Evolutionary conservation across 2,888 invertebrate genomes (phyloP).

Genomic region (Eulithis prunata): DNA sequence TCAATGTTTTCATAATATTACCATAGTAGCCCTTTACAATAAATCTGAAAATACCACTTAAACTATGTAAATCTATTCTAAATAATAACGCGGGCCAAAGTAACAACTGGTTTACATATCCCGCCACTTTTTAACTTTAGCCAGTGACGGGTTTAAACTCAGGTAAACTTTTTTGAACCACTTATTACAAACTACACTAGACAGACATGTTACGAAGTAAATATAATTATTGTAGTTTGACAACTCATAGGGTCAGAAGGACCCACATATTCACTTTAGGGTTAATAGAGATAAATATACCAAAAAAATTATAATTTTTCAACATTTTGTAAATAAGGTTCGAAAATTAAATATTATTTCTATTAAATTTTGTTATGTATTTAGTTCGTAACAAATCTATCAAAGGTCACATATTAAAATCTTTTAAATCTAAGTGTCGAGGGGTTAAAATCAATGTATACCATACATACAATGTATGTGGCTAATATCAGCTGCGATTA

Average conservation of each 20-base stretch:
- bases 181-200: neutral
- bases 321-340: too few relatives aligned
- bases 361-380: neutral
- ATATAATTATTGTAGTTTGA: neutral
- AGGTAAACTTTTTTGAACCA: neutral
- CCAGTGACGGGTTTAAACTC: neutral
- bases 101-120: neutral
- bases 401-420: slow-evolving; percentile 18
- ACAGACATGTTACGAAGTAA: slow-evolving; percentile 22
- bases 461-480: slow-evolving; percentile 9
- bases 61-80: neutral
- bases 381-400: slow-evolving; percentile 20
- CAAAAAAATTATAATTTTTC: too few relatives aligned
- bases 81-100: neutral
- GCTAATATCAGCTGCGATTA: slow-evolving; percentile 13
- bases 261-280: neutral
- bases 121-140: neutral
- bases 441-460: slow-evolving; percentile 29
- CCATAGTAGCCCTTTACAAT: neutral
- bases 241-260: neutral
- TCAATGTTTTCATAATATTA: neutral
- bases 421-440: slow-evolving; percentile 20
- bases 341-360: too few relatives aligned
- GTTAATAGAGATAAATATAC: neutral
- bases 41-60: neutral